Evolutionary conservation across 2,797 vertebrate genomes (phyloP).

Genomic region (Tympanoctomys barrerae): DNA sequence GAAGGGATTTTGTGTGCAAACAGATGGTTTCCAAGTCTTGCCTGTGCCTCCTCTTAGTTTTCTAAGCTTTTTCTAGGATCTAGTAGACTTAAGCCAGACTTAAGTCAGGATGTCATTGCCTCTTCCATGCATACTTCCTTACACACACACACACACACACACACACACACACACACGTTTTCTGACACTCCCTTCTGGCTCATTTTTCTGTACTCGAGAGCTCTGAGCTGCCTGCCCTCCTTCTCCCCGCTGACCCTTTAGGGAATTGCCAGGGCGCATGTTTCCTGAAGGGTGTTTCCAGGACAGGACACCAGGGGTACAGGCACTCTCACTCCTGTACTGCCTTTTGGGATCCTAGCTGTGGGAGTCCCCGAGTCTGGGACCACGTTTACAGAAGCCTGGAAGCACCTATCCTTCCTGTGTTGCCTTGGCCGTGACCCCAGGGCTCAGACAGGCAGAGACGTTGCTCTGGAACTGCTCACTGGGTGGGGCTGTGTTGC

Average conservation of each 20-base stretch:
- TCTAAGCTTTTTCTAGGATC: accelerated
- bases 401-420: background rate
- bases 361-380: background rate
- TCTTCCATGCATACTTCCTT: background rate
- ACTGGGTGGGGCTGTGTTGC: background rate
- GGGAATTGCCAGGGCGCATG: background rate
- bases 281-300: background rate
- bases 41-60: accelerated
- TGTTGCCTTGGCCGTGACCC: accelerated
- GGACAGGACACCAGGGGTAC: background rate
- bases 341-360: background rate
- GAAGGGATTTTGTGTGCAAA: accelerated
- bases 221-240: background rate
- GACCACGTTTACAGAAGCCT: background rate
- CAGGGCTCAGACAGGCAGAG: background rate
- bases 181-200: background rate
- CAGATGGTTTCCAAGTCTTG: background rate
- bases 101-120: accelerated
- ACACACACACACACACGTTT: background rate
- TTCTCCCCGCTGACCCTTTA: background rate
- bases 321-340: background rate
- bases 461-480: background rate
- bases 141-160: too few species aligned
- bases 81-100: background rate
- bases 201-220: background rate